Evolutionary conservation across 1,140 invertebrate genomes (phyloP).

Genomic region (Bombyx mandarina): DNA sequence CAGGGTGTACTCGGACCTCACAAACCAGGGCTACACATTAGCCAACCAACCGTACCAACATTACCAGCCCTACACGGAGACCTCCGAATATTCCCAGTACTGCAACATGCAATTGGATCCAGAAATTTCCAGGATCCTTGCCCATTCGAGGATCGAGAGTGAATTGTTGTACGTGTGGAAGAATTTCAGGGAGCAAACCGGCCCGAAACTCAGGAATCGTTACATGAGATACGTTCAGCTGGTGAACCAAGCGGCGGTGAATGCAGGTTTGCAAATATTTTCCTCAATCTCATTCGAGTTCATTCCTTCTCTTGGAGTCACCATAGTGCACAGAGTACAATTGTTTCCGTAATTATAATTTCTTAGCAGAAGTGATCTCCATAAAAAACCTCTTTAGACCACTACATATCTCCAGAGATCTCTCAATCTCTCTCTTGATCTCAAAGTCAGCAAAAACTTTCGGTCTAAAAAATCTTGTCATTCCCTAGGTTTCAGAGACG

Average conservation of each 20-base stretch:
- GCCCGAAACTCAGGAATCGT: constrained; percentile 80
- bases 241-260: constrained; percentile 83
- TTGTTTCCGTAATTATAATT: too few relatives aligned
- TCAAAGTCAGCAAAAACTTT: too few relatives aligned
- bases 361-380: too few relatives aligned
- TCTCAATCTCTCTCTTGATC: too few relatives aligned
- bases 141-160: constrained; percentile 79
- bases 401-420: too few relatives aligned
- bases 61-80: constrained; percentile 18
- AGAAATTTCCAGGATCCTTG: constrained; percentile 78
- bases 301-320: not conserved
- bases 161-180: constrained; percentile 84
- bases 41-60: constrained; percentile 43
- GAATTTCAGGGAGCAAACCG: constrained; percentile 83
- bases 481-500: constrained; percentile 78
- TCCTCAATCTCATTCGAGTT: not conserved
- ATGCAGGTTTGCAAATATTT: constrained; percentile 74
- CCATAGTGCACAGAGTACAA: too few relatives aligned
- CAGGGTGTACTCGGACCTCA: constrained; percentile 15
- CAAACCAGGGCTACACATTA: constrained; percentile 36
- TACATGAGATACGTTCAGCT: constrained; percentile 85
- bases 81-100: constrained; percentile 52
- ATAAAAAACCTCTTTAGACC: too few relatives aligned
- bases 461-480: not conserved
- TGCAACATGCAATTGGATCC: constrained; percentile 81